Percentiles rank a stretch among this genome's conserved stretches.
phyloP scores from a whole-genome alignment of 1,140 invertebrate genomes.

The Ostrea edulis region DNA sequence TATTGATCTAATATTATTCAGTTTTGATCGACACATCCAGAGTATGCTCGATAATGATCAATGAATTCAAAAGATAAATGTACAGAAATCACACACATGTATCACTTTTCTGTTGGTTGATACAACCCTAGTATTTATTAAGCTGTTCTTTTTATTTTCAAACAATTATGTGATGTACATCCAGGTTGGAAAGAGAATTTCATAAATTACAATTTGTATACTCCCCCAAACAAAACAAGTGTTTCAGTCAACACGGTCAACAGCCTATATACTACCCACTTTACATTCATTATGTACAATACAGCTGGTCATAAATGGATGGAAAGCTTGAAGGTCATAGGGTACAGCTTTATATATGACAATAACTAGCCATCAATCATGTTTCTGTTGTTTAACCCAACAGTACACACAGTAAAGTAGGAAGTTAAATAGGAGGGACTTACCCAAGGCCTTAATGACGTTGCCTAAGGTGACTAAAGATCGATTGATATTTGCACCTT shows the following conservation, averaged over 20 bases:
- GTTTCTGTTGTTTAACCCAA: slow-evolving; percentile 9
- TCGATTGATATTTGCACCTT: slow-evolving; percentile 96
- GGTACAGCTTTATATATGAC: background rate
- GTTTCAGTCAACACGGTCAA: background rate
- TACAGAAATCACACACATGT: background rate
- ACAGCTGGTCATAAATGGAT: background rate
- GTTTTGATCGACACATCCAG: too few relatives aligned
- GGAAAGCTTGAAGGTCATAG: background rate
- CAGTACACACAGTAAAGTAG: slow-evolving; percentile 9
- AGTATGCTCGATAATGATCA: too few relatives aligned
- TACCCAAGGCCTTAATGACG: slow-evolving; percentile 88
- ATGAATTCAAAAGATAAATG: background rate
- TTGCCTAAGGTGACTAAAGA: slow-evolving; percentile 93
- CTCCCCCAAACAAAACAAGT: slow-evolving; percentile 3
- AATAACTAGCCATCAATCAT: slow-evolving; percentile 30
- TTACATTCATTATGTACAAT: background rate
- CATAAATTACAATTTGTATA: too few relatives aligned
- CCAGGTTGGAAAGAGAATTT: background rate
- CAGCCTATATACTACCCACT: background rate
- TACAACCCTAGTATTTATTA: background rate
- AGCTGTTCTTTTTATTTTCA: background rate
- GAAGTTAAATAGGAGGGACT: slow-evolving; percentile 57
- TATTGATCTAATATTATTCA: too few relatives aligned
- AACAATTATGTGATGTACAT: background rate
- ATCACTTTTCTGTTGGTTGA: background rate